Percentiles rank a stretch among this genome's conserved stretches.
Conservation (phyloP, 2,888 invertebrate species). For the Dorcus parallelipipedus region DNA sequence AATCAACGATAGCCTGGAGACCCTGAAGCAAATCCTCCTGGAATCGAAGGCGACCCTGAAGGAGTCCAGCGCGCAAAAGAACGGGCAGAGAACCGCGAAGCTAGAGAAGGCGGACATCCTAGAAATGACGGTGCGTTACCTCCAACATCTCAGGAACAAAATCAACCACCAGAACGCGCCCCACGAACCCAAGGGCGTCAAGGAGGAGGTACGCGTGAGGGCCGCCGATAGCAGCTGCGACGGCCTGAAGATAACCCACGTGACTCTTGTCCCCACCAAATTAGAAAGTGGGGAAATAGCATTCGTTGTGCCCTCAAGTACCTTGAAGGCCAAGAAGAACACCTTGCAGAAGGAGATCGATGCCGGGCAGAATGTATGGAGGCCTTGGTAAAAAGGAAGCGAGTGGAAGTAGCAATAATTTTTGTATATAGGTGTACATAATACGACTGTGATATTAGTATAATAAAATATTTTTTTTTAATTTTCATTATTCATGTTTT, state of each 20-base stretch:
- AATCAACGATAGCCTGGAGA: slow-evolving; percentile 54
- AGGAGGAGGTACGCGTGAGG: slow-evolving; percentile 26
- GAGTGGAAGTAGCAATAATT: neutral
- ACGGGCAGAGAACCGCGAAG: slow-evolving; percentile 52
- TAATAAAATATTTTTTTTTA: neutral
- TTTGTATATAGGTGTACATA: slow-evolving; percentile 9
- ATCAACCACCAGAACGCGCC: slow-evolving; percentile 23
- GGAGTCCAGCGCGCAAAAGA: slow-evolving; percentile 31
- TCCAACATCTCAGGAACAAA: slow-evolving; percentile 53
- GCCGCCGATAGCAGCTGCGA: slow-evolving; percentile 37
- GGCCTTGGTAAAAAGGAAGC: slow-evolving; percentile 40
- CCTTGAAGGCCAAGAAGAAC: neutral
- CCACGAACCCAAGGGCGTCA: slow-evolving; percentile 4
- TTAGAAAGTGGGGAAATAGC: slow-evolving; percentile 47
- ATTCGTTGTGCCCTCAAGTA: slow-evolving; percentile 42
- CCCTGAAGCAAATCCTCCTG: slow-evolving; percentile 52
- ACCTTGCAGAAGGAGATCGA: slow-evolving; percentile 7
- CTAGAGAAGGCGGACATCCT: slow-evolving; percentile 65
- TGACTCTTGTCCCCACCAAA: slow-evolving; percentile 44
- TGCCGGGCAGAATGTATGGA: slow-evolving; percentile 39
- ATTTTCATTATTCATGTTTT: no score
- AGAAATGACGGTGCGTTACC: slow-evolving; percentile 60
- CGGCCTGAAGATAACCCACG: slow-evolving; percentile 32
- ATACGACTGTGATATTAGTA: slow-evolving; percentile 10
- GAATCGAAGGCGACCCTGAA: slow-evolving; percentile 45